Percentiles rank a stretch among this genome's conserved stretches.
Conservation (phyloP, 2,113 vertebrate genomes). For the Peromyscus polionotus region DNA sequence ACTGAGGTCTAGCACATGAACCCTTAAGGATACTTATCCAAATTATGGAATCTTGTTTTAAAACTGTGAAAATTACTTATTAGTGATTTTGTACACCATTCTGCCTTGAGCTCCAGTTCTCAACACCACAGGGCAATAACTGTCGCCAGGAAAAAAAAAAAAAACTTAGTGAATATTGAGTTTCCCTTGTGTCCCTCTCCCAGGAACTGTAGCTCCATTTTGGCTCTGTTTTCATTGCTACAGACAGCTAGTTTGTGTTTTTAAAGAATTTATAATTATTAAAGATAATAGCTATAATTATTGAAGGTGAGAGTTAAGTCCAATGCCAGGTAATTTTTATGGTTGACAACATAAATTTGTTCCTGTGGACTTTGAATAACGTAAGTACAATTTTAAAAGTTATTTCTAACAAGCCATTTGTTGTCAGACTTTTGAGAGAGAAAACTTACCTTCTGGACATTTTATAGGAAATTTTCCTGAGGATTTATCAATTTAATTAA, state of each 20-base stretch:
- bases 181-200: not conserved
- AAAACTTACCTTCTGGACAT: slow-evolving; percentile 49
- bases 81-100: not conserved
- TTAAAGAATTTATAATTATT: not conserved
- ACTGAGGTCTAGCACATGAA: not conserved
- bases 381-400: not conserved
- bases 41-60: not conserved
- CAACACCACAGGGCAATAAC: not conserved
- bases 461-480: slow-evolving; percentile 52
- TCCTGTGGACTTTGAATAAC: not conserved
- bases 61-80: not conserved
- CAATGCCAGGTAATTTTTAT: not conserved
- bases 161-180: not conserved
- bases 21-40: not conserved
- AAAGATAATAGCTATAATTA: not conserved
- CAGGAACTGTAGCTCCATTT: not conserved
- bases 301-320: not conserved
- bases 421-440: slow-evolving; percentile 38
- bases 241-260: not conserved
- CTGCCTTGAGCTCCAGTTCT: not conserved
- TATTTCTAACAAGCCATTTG: slow-evolving; percentile 55
- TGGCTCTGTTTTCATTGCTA: not conserved
- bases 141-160: not conserved
- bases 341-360: not conserved
- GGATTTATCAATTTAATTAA: slow-evolving; percentile 74